A percentile compares a stretch with the other conserved stretches of the same genome.
phyloP scores from a whole-genome alignment of 2,888 invertebrate genomes.

The Bombylius major region DNA sequence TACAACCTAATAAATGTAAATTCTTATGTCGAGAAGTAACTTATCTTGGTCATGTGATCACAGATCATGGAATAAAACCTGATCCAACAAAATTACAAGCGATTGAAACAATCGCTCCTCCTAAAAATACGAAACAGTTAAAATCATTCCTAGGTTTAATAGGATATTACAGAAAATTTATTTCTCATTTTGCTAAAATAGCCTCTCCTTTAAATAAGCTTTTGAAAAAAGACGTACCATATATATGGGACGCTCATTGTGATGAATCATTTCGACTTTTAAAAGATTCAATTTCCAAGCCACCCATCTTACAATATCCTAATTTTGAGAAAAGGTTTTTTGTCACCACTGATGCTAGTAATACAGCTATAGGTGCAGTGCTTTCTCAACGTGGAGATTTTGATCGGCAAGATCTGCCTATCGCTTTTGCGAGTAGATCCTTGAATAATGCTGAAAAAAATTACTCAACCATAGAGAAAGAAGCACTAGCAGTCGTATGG shows the following conservation, averaged over 20 bases:
- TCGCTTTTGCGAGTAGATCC: constrained; percentile 18
- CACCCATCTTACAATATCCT: background rate
- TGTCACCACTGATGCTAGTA: background rate
- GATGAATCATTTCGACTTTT: constrained; percentile 1
- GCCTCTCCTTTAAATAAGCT: background rate
- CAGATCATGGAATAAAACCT: too few species aligned
- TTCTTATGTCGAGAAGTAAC: background rate
- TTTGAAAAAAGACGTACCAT: background rate
- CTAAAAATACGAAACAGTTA: background rate
- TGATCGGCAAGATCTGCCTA: constrained; percentile 12
- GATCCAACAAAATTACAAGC: background rate
- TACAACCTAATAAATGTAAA: too few species aligned
- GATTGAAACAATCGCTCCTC: too few species aligned
- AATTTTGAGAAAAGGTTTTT: background rate
- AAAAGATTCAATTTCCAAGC: background rate
- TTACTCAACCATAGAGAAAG: constrained; percentile 19
- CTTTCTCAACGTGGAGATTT: constrained; percentile 1
- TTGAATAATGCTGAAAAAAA: constrained; percentile 17
- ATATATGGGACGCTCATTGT: background rate
- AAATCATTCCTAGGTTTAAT: background rate
- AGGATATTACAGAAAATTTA: background rate
- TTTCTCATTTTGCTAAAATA: background rate
- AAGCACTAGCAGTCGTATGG: constrained; percentile 13
- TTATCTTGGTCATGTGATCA: too few species aligned
- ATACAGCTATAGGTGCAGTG: background rate